Conservation (phyloP, 2,113 vertebrate species). For the Mastomys natalensis region DNA sequence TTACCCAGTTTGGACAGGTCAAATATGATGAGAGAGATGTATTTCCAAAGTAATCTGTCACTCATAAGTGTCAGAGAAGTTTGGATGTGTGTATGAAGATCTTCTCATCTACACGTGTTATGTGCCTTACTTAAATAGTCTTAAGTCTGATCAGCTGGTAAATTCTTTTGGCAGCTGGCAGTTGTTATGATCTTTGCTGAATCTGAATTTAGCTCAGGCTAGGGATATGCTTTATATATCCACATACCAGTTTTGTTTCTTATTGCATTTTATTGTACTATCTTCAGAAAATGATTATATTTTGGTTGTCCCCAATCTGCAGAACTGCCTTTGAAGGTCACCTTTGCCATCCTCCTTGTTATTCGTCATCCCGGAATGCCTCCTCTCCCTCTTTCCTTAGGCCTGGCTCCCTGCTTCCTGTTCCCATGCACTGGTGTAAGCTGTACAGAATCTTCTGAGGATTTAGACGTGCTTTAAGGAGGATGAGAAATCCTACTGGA, state of each 20-base stretch:
- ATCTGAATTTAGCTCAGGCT: neutral
- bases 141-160: neutral
- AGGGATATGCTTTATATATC: neutral
- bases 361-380: neutral
- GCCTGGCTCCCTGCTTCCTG: neutral
- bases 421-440: neutral
- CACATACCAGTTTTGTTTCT: neutral
- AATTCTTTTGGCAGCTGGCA: neutral
- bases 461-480: neutral
- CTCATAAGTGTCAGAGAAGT: neutral
- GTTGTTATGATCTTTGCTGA: neutral
- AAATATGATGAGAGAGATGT: neutral
- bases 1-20: neutral
- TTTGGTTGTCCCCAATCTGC: neutral
- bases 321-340: neutral
- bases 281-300: neutral
- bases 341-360: neutral
- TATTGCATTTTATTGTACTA: neutral
- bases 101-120: neutral
- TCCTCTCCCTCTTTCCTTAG: neutral
- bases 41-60: neutral
- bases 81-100: neutral
- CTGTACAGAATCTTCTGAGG: neutral
- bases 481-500: neutral
- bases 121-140: neutral